These are phyloP conservation scores for Calliphora vomitoria DNA, from an alignment of 2,888 invertebrate species.

Conservation along the genomic window DNA sequence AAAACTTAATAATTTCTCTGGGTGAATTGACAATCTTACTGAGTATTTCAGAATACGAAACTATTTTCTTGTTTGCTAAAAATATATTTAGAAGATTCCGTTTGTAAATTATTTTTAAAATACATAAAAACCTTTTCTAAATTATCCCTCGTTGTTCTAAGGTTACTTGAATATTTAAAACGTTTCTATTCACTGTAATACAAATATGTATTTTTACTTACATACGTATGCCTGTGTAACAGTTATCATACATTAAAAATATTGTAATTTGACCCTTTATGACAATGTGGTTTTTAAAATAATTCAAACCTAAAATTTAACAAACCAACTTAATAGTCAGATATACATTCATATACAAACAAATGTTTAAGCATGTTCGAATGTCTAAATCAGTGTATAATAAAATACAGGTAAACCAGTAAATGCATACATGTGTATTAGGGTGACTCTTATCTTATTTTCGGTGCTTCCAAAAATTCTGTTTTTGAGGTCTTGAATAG, in stretches of 20 bases:
- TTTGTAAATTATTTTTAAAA: too few species aligned
- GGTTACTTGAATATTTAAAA: not conserved
- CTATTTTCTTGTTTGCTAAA: too few species aligned
- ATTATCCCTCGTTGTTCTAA: not conserved
- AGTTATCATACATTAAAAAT: slow-evolving; percentile 53
- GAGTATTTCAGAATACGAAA: too few species aligned
- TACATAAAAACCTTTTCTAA: not conserved
- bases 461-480: too few species aligned
- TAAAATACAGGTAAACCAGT: slow-evolving; percentile 7
- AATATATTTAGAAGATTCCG: too few species aligned
- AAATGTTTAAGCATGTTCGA: not conserved
- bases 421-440: not conserved
- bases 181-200: not conserved
- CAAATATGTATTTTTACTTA: not conserved
- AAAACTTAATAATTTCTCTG: too few species aligned
- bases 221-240: not conserved
- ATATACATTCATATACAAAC: not conserved
- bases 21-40: too few species aligned
- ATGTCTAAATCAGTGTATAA: slow-evolving; percentile 5
- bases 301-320: slow-evolving; percentile 54
- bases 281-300: slow-evolving; percentile 67
- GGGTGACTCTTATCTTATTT: too few species aligned
- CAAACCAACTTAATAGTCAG: slow-evolving; percentile 53
- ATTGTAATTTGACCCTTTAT: slow-evolving; percentile 67
- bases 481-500: too few species aligned